Evolutionary conservation across 2,888 invertebrate species (phyloP), one percentile per base, ranked within the genome.

Genomic region (Acanthococcus lagerstroemiae): DNA sequence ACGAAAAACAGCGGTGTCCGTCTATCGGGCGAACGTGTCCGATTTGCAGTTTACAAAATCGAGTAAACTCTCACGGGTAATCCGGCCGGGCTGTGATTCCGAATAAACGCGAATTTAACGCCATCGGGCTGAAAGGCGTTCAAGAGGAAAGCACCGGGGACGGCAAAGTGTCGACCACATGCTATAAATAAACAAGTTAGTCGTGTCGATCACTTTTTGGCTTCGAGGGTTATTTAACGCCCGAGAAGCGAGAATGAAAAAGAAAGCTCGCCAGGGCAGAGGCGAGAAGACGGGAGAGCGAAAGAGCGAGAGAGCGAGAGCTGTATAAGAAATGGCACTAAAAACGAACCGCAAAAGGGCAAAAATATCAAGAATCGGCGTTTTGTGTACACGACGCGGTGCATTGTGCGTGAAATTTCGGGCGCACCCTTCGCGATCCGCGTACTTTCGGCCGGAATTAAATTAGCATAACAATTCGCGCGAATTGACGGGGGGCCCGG

Each of bases 391-490:
- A 37, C 25, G 12, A 45, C 24, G 17, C 15, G n/a, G 57, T 24
- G 57, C 57, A 57, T 45, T 37, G 45, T 57, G n/a, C n/a, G n/a
- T n/a, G n/a, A n/a, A n/a, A n/a, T n/a, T n/a, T n/a, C n/a, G n/a
- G 26, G 52, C 24, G 30, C 52, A 61, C 61, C 61, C 61, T 52
- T 48, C n/a, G 46, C 50, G 24, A 15, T 48, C 52, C 24, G 22
- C 52, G 25, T 63, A 63, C 66, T 67, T 57, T 63, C 57, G 66
- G 65, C 48, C 54, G 52, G 58, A 68, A 68, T 68, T 68, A 65
- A 68, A 68, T 68, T 68, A 68, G 63, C 68, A 68, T 68, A 65
- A 68, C 68, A 68, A 68, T 67, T 15, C 22, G 46, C 45, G 46
- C 25, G 50, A 52, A 26, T 17, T 27, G 24, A 30, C 24, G 21